Base-by-base conservation (phyloP, 2,888 invertebrate genomes). In the Sympetrum striolatum region DNA sequence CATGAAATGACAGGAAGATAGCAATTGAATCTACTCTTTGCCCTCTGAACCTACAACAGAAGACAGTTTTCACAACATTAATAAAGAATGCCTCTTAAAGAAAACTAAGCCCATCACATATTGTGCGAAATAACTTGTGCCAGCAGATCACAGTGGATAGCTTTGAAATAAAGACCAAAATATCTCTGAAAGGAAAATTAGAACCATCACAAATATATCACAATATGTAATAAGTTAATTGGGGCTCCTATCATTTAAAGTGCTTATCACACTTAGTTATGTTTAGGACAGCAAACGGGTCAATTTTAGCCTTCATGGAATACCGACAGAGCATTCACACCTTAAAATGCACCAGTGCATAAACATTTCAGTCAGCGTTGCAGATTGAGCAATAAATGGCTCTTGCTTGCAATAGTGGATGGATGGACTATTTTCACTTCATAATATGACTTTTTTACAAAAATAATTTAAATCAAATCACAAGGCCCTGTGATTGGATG, bases 401-500 rank as follows among this genome's bases (percentile, higher is more conserved):
- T 86, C 86, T 86, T 60, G 60, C 58, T 86, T 86, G 86, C 86
- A 86, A 60, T 86, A 60, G 60, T 60, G 86, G 86, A 86, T 86
- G 86, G 86, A 86, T 86, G 86, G 86, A 86, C 86, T 86, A 86
- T 86, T 86, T 86, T 86, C 86, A 86, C 64, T 64, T 86, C 35
- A 60, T 64, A n/a, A 39, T 86, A 37, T 58, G 60, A 86, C 58
- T 60, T 60, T 82, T 58, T 58, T 60, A 86, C 60, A 86, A 86
- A 86, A 86, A 86, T 86, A 86, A 86, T 86, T 86, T 86, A 86
- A 86, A 86, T 86, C 86, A 86, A 86, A 86, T 86, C 86, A 86
- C 86, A 86, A 60, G 86, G 86, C 60, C 73, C 73, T 60, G 86
- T 86, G 86, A 86, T 86, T 60, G 60, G 86, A 86, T 64, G 86